Conservation (phyloP, 2,888 invertebrate species). For the Lagria hirta region DNA sequence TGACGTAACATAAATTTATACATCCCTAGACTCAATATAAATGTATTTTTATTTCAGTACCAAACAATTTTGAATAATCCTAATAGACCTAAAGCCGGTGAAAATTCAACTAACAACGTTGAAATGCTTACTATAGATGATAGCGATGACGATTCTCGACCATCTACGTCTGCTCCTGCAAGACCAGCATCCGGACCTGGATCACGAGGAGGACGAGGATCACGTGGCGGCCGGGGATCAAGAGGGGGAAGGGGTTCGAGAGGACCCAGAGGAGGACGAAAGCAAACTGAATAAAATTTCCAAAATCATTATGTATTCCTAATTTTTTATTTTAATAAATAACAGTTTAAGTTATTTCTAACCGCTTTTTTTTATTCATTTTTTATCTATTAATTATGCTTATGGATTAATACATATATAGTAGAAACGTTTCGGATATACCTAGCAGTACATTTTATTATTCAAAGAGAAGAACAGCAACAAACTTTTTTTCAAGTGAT, state of each 20-base stretch:
- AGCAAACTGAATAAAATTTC: no score
- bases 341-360: no score
- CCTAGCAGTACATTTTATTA: no score
- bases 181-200: constrained; percentile 29
- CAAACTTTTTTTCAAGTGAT: no score
- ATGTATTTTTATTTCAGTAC: constrained; percentile 19
- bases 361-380: no score
- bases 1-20: constrained; percentile 2
- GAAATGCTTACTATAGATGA: constrained; percentile 8
- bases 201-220: constrained; percentile 35
- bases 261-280: constrained; percentile 4
- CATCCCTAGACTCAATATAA: constrained; percentile 3
- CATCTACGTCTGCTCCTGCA: neutral
- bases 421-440: no score
- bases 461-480: no score
- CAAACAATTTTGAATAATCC: constrained; percentile 23
- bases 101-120: constrained; percentile 5
- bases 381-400: no score
- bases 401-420: no score
- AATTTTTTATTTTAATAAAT: no score
- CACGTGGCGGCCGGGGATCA: constrained; percentile 24
- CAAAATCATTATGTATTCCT: no score
- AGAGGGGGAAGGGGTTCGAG: constrained; percentile 3
- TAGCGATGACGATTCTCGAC: constrained; percentile 22
- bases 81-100: constrained; percentile 34